Base-by-base conservation (phyloP, 2,113 vertebrate genomes). In the Pachycephala philippinensis region DNA sequence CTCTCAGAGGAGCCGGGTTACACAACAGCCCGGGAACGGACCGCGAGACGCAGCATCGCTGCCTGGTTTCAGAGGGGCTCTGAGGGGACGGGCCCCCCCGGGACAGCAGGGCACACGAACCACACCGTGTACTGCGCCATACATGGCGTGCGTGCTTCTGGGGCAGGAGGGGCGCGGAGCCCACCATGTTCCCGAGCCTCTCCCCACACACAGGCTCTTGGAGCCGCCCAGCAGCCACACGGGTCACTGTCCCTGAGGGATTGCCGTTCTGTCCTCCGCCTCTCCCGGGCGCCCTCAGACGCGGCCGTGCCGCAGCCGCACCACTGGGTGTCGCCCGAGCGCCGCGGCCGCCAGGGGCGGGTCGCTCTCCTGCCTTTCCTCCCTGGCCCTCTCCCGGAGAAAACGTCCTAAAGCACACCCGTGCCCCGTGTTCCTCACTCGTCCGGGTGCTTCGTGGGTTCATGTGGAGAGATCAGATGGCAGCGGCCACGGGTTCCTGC, bases 171-270 rank as follows among this genome's bases (percentile, higher is more conserved):
- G 11, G 11, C 23, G 7, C 42, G 3, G 12, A 21, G 33, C 37
- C 31, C 71, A 5, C 35, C 61, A 4, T 1, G 11, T 6, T 27
- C 39, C 37, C 16, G 5, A 21, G 47, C 8, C 14, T 63, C 16
- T 40, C 31, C 60, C 8, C 61, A 15, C 57, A 21, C 42, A 1
- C 13, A 15, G 37, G 59, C 47, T 13, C 42, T 26, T 15, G 15
- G 57, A 26, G 64, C 2, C 28, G 13, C 63, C 23, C 4, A 3
- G 30, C 6, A 23, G 39, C 9, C 31, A 1, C 63, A 2, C 5
- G 7, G 10, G 1, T 2, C 9, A 0, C 0, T 0, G 8, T 1
- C 33, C 49, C 53, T 0, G 31, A 5, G 53, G 28, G 2, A 30
- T 1, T 7, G 19, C 28, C 33, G 2, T 0, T 2, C 16, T 1